Conservation (phyloP, 1,140 invertebrate species). For the Drosophila sucinea region DNA sequence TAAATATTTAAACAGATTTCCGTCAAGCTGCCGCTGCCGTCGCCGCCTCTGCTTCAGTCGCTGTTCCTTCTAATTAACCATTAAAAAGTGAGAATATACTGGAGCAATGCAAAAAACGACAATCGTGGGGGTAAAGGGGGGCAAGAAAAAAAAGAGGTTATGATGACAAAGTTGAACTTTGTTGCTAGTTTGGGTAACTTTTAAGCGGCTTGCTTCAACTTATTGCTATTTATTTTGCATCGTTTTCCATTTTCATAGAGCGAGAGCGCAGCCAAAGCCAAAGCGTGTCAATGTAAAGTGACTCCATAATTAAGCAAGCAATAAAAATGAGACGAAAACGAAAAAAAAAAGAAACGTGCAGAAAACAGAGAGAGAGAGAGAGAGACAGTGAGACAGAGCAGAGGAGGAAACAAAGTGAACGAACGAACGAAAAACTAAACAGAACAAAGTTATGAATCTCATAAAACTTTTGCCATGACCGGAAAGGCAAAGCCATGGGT, state of each 20-base stretch:
- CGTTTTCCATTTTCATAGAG: slow-evolving; percentile 52
- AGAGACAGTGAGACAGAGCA: slow-evolving; percentile 16
- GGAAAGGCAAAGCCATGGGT: slow-evolving; percentile 41
- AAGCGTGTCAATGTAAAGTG: slow-evolving; percentile 72
- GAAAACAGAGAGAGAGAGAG: slow-evolving; percentile 12
- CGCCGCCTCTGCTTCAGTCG: background rate
- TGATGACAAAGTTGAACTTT: slow-evolving; percentile 75
- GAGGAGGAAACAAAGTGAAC: slow-evolving; percentile 9
- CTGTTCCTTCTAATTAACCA: slow-evolving; percentile 63
- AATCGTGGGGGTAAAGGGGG: slow-evolving; percentile 31
- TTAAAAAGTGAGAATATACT: slow-evolving; percentile 36
- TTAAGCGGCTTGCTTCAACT: slow-evolving; percentile 72
- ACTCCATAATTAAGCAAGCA: slow-evolving; percentile 76
- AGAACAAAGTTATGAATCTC: slow-evolving; percentile 55
- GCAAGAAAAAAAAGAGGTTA: slow-evolving; percentile 56
- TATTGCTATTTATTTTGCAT: slow-evolving; percentile 77
- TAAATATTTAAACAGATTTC: slow-evolving; percentile 20
- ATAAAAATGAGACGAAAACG: slow-evolving; percentile 61
- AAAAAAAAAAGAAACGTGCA: slow-evolving; percentile 28
- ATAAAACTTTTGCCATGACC: slow-evolving; percentile 58
- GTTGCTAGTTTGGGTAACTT: slow-evolving; percentile 67
- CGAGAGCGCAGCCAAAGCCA: slow-evolving; percentile 13
- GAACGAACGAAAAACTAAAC: slow-evolving; percentile 35
- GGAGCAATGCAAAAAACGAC: slow-evolving; percentile 4
- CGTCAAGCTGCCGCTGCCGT: background rate